Evolutionary conservation across 2,888 invertebrate species (phyloP), one percentile per base, ranked within the genome.

Genomic region (Ganaspis brasiliensis): DNA sequence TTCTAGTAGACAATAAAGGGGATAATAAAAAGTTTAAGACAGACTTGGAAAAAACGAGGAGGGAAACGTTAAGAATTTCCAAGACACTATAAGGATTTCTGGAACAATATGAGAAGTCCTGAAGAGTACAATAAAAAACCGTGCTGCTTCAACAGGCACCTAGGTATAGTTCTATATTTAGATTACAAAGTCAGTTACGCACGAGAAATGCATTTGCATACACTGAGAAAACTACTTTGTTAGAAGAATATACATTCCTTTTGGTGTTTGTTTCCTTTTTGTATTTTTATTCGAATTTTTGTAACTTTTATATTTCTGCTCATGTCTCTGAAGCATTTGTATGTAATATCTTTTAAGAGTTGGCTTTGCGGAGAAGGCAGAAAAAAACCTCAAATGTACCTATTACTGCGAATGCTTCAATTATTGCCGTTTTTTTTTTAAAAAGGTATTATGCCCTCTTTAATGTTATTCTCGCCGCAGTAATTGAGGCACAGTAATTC

Each of bases 201-300:
- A 52, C 52, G 52, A 52, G 52, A 19, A 19, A 52, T 52, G 52
- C 8, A 52, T 52, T 52, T 52, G 52, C 52, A 52, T 52, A 52
- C 2, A 52, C 45, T 45, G 3, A 49, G n/a, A 49, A 49, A 49
- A 49, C n/a, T 6, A n/a, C 3, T 49, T 49, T n/a, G 0, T n/a
- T 49, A 49, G 19, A 19, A 19, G 52, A 52, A 52, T 19, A n/a
- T n/a, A 49, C 14, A 49, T 49, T 49, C n/a, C 14, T 49, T 49
- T n/a, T n/a, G 0, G 2, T n/a, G n/a, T n/a, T 49, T 49, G 3
- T 49, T 49, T n/a, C 6, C 6, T n/a, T n/a, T n/a, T 16, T 16
- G 6, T 49, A n/a, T 49, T 49, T 49, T 6, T n/a, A n/a, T 49
- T n/a, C 1, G n/a, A 16, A n/a, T n/a, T n/a, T 49, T 1, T 16